These are phyloP conservation scores for Centropyge bicolor DNA, from an alignment of 2,797 vertebrate genomes.

Conservation along the genomic window DNA sequence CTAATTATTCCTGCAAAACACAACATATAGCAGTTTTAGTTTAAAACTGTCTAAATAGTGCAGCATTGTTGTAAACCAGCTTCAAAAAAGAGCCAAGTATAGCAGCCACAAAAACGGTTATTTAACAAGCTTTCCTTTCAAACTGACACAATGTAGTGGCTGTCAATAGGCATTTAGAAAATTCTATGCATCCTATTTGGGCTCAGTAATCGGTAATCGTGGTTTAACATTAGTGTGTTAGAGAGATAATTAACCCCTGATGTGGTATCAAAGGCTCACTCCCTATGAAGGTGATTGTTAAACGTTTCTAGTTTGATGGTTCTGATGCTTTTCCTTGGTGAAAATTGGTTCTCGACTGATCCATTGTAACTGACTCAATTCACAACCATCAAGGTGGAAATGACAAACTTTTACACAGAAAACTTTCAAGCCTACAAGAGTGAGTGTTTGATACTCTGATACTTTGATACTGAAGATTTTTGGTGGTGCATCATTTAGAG, in stretches of 20 bases:
- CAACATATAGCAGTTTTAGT: not conserved
- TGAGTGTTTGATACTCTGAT: conserved; percentile 16
- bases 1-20: not conserved
- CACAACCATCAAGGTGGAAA: not conserved
- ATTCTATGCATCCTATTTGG: not conserved
- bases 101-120: not conserved
- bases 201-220: not conserved
- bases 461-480: no score
- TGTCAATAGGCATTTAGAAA: not conserved
- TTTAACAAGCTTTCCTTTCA: conserved; percentile 4
- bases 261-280: conserved; percentile 26
- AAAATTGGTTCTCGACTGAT: not conserved
- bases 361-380: not conserved
- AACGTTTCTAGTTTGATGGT: not conserved
- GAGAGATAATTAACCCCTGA: not conserved
- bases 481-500: conserved; percentile 18
- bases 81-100: not conserved
- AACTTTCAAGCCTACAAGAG: not conserved
- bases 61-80: conserved; percentile 5
- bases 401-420: conserved; percentile 2
- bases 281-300: not conserved
- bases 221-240: not conserved
- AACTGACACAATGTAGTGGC: not conserved
- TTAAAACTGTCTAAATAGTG: not conserved
- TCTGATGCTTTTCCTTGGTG: not conserved